Base-by-base conservation (phyloP, 2,888 invertebrate genomes). In the Homarus gammarus region DNA sequence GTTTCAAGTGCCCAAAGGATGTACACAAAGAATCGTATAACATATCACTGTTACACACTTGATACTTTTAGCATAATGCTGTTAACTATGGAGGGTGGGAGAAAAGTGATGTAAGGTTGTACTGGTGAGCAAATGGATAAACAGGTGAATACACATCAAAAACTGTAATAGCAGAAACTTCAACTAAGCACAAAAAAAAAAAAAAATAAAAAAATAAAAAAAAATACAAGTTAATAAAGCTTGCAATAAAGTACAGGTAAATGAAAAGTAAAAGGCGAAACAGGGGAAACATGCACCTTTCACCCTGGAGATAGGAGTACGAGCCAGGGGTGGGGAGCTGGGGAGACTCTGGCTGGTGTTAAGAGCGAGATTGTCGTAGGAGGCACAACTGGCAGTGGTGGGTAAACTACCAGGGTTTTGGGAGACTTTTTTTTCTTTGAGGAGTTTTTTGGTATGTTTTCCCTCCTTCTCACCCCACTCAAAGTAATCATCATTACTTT, bases 401-500 rank as follows among this genome's bases (percentile, higher is more conserved):
- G 75, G 49, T 75, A 44, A 27, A 31, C 75, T 75, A 75, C 75
- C 49, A 75, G 40, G 75, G 5, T 75, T 75, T 75, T 40, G 75
- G 49, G 31, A 49, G 75, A 49, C 44, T 44, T 27, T 1, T 22
- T 40, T 31, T 40, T 75, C 49, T 27, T 44, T 75, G 75, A 49
- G 75, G 75, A 31, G 49, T 75, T 40, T 44, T 40, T 49, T 75
- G 75, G 49, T 75, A 49, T 27, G 18, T 27, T 75, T 75, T 44
- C 75, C 75, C 40, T 49, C 44, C 44, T 84, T 51, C 92, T 96
- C 97, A 40, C 96, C 96, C 97, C 97, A 97, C 93, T 97, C 97
- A 33, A 97, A 96, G 92, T 97, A 97, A 93, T 97, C 96, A 77
- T 97, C 93, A 94, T n/a, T 96, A 94, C 70, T 82, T 12, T 83